A percentile compares a stretch with the other conserved stretches of the same genome.
These are phyloP conservation scores for Siniperca undulata DNA, from an alignment of 2,797 vertebrate species.

Conservation along the genomic window DNA sequence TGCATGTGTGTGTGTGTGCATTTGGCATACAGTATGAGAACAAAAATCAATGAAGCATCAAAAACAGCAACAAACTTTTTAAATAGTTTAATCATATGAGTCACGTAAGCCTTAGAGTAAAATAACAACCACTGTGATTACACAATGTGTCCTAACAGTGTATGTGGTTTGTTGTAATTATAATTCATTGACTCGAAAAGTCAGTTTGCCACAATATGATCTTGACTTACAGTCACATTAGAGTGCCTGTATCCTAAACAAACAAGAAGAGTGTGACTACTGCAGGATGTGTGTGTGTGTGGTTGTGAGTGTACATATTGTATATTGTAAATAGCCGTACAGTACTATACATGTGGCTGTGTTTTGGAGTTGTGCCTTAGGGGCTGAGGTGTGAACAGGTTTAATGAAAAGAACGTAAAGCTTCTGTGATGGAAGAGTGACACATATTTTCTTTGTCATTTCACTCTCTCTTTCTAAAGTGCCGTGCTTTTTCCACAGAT, in stretches of 20 bases:
- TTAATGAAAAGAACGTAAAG: not conserved
- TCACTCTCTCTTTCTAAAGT: conserved; percentile 13
- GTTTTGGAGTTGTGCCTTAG: conserved; percentile 1
- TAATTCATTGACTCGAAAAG: conserved; percentile 10
- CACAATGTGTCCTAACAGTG: conserved; percentile 28
- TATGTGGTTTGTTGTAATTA: conserved; percentile 42
- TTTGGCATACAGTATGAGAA: not conserved
- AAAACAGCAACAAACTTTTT: conserved; percentile 20
- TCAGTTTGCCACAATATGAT: conserved; percentile 39
- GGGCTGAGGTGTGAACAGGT: conserved; percentile 22
- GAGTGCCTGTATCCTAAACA: conserved; percentile 60
- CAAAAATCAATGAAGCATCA: conserved; percentile 42
- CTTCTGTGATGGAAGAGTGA: not conserved
- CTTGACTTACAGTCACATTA: conserved; percentile 3
- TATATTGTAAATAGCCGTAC: conserved; percentile 11
- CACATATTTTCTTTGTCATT: conserved; percentile 17
- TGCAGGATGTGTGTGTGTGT: conserved; percentile 27
- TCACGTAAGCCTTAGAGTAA: conserved; percentile 24
- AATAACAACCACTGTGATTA: conserved; percentile 31
- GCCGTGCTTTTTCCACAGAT: conserved; percentile 12
- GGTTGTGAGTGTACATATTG: not conserved
- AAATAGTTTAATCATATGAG: conserved; percentile 12
- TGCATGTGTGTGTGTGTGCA: not conserved
- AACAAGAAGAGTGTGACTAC: conserved; percentile 5
- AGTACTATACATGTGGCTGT: not conserved